Evolutionary conservation across 64 coral and sea anemone genomes (phyloP).

Genomic region (Stylophora pistillata): DNA sequence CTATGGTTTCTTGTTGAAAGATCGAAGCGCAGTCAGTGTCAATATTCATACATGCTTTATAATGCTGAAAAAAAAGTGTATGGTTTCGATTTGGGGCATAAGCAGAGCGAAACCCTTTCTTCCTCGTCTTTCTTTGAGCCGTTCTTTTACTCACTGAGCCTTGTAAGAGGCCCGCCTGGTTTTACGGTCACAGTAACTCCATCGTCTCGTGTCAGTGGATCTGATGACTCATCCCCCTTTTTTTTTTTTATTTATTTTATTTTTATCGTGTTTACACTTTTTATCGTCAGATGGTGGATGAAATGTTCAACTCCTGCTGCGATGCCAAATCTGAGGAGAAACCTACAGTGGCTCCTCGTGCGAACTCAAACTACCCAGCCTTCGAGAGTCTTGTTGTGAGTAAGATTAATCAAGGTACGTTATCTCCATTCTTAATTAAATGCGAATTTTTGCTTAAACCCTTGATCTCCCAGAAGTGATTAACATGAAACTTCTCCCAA

Average conservation of each 20-base stretch:
- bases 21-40: no score
- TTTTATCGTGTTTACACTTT: not conserved
- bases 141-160: no score
- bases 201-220: no score
- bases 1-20: no score
- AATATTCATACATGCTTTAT: no score
- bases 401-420: not conserved
- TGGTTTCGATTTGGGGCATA: no score
- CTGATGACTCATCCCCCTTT: not conserved
- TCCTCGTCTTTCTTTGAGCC: no score
- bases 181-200: no score
- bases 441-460: not conserved
- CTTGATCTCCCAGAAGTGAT: not conserved
- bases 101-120: no score
- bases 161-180: no score
- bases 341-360: not conserved
- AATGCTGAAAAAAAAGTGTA: no score
- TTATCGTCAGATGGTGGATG: conserved; percentile 10
- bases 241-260: not conserved
- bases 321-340: not conserved
- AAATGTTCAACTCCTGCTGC: not conserved
- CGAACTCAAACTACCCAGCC: conserved; percentile 2
- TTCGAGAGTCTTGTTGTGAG: conserved; percentile 1
- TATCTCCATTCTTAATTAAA: not conserved
- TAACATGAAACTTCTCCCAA: not conserved